These are phyloP conservation scores for Hemitrygon akajei DNA, from an alignment of 2,797 vertebrate species.

Conservation along the genomic window DNA sequence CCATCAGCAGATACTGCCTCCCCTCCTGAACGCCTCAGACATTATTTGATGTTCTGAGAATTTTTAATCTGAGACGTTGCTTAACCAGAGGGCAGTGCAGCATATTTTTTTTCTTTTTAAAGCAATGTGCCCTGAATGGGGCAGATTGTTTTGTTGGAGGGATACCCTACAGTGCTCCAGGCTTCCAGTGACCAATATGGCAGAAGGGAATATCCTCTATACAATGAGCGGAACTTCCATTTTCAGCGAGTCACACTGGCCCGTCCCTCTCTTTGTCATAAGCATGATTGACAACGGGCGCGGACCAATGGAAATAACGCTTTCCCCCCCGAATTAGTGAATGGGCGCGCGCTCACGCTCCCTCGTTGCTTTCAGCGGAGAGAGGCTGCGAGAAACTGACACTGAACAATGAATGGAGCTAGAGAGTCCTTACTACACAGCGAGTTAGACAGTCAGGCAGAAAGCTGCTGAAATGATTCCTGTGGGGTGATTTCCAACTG, in stretches of 20 bases:
- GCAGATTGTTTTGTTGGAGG: background rate
- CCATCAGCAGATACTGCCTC: too few species aligned
- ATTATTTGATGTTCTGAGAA: too few species aligned
- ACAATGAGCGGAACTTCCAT: constrained; percentile 3
- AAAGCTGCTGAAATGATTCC: constrained; percentile 5
- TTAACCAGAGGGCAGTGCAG: too few species aligned
- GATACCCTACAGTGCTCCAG: background rate
- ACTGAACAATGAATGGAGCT: constrained; percentile 14
- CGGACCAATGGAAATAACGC: background rate
- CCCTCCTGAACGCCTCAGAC: too few species aligned
- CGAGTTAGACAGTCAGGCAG: background rate
- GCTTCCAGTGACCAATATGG: background rate
- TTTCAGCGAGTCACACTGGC: too few species aligned
- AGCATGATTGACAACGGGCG: background rate
- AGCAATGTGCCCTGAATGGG: background rate
- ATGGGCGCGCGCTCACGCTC: background rate
- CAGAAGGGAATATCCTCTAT: background rate
- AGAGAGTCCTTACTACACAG: background rate
- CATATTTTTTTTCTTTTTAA: too few species aligned
- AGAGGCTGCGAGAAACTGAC: background rate
- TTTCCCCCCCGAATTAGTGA: background rate
- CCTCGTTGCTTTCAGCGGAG: background rate
- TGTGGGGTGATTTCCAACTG: background rate
- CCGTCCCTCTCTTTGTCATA: background rate
- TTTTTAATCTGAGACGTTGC: too few species aligned